Base-by-base conservation (phyloP, 2,113 vertebrate species). In the Bostrychus sinensis region DNA sequence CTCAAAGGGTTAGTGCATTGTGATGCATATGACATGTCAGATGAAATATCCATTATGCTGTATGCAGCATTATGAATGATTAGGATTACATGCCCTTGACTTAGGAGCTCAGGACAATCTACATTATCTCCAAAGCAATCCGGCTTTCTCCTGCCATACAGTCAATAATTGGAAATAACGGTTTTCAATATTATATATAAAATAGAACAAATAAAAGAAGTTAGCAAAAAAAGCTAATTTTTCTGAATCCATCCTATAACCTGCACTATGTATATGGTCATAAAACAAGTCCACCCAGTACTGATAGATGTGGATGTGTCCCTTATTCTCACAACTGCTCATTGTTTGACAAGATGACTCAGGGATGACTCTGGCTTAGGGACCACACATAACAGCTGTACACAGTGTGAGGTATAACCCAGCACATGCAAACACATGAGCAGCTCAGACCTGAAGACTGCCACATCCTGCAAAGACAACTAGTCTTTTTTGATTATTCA, bases 1-100 rank as follows among this genome's bases (percentile, higher is more conserved):
- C 53, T 19, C 23, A 75, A 16, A 20, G 23, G 34, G 4, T 51
- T 20, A 48, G 41, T 57, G 65, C 26, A 61, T 69, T 70, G 68
- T 61, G 54, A 70, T 74, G 28, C 36, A 51, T 42, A 53, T 73
- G 42, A 78, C 68, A 72, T 71, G 70, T 69, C 60, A 72, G 65
- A 65, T 72, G 28, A 77, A 56, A 67, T 56, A 80, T 77, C 63
- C 74, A 66, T 72, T 67, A 81, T 59, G 36, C 41, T 39, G 19
- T 39, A 53, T 30, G 54, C 76, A 39, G 62, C 43, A 32, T 58
- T 38, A 37, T 56, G 56, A 56, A 39, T 19, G 66, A 73, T 80
- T 58, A 36, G 56, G 45, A n/a, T 82, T 77, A 41, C 56, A 5
- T 67, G 79, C 73, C 71, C 78, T 86, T 78, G 70, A 78, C 48